phyloP scores from a whole-genome alignment of 2,113 vertebrate species.

The Acrocephalus arundinaceus region DNA sequence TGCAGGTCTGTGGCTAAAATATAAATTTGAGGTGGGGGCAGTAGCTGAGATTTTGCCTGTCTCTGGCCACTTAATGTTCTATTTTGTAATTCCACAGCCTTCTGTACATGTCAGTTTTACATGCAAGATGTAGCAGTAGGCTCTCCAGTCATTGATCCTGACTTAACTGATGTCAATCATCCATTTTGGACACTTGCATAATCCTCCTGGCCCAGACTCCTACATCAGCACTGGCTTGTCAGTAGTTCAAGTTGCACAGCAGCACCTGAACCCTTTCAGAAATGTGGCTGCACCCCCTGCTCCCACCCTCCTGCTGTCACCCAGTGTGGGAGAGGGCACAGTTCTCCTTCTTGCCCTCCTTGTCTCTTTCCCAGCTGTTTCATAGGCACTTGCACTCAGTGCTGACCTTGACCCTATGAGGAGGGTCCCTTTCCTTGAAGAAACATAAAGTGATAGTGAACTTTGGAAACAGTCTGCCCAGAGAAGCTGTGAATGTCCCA shows the following conservation, averaged over 20 bases:
- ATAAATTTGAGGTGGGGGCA: not conserved
- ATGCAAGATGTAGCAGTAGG: not conserved
- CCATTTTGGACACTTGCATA: not conserved
- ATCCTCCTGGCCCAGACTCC: not conserved
- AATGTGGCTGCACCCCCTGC: not conserved
- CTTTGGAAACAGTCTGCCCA: not conserved
- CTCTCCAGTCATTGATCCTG: not conserved
- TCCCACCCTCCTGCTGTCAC: not conserved
- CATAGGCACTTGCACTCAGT: accelerated
- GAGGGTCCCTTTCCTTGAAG: not conserved
- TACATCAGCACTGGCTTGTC: not conserved
- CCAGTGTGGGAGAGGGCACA: accelerated
- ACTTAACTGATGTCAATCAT: not conserved
- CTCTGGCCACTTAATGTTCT: not conserved
- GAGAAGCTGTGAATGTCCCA: not conserved
- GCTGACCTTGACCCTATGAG: accelerated
- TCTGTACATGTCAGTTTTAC: not conserved
- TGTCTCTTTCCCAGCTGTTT: not conserved
- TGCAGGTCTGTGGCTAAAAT: not conserved
- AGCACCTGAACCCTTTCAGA: not conserved
- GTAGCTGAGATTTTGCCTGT: not conserved
- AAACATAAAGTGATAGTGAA: too few relatives aligned
- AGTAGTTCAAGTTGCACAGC: not conserved
- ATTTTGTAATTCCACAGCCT: not conserved
- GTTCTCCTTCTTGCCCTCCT: not conserved